Conservation (phyloP, 2,113 vertebrate species). For the Bubo blakistoni region DNA sequence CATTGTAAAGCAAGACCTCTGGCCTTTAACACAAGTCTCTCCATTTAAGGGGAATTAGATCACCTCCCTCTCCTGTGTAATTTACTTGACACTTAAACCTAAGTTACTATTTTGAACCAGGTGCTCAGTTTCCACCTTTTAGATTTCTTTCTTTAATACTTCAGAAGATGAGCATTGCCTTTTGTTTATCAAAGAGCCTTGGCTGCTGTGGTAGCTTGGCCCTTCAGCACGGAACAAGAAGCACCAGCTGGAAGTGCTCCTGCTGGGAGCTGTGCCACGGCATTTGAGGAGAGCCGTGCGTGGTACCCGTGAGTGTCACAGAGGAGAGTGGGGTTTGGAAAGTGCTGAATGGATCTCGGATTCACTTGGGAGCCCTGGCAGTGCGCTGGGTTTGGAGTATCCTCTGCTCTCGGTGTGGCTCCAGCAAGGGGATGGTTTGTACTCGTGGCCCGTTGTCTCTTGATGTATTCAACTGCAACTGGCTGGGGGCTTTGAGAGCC, state of each 20-base stretch:
- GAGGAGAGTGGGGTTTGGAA: neutral
- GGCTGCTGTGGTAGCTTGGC: neutral
- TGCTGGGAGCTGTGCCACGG: neutral
- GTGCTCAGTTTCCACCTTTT: neutral
- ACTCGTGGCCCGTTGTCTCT: neutral
- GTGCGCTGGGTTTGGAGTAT: neutral
- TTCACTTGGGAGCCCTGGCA: neutral
- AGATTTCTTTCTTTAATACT: neutral
- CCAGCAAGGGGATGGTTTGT: neutral
- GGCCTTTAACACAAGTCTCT: neutral
- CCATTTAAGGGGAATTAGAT: neutral
- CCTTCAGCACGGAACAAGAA: neutral
- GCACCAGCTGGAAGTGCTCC: neutral
- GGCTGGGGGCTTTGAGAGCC: neutral
- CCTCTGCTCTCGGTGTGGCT: neutral
- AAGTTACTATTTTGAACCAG: neutral
- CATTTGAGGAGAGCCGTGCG: neutral
- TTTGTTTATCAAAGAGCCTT: neutral
- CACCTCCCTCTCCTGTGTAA: neutral
- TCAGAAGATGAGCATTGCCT: neutral
- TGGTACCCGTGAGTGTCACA: fast-evolving
- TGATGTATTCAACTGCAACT: neutral
- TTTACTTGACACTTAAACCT: neutral
- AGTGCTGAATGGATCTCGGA: neutral
- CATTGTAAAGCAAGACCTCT: neutral